These are phyloP conservation scores for Phalacrocorax brasilianus DNA, from an alignment of 2,113 vertebrate species.

Conservation along the genomic window DNA sequence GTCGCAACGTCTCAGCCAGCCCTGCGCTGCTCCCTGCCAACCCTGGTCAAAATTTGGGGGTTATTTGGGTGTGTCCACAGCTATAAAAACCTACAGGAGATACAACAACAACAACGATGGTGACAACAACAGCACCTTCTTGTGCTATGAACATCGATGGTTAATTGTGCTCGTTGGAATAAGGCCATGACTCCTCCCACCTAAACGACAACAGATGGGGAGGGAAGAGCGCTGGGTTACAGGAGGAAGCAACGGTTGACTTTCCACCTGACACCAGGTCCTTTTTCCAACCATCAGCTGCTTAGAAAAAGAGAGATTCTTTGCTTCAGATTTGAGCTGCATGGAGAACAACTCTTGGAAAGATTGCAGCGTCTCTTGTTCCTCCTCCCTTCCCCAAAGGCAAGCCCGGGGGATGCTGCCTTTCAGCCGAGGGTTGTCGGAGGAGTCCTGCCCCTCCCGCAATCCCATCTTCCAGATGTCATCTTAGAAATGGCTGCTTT, in stretches of 20 bases:
- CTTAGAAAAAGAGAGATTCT: conserved; percentile 34
- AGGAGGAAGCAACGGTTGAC: background rate
- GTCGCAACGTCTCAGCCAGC: background rate
- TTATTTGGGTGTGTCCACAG: conserved; percentile 2
- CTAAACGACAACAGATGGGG: background rate
- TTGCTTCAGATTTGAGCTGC: background rate
- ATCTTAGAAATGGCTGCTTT: conserved; percentile 1
- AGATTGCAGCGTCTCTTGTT: conserved; percentile 11
- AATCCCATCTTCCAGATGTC: background rate
- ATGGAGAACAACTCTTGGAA: background rate
- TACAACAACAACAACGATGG: conserved; percentile 27
- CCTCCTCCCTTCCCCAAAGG: background rate
- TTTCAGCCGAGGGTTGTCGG: background rate
- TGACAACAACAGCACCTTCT: conserved; percentile 30
- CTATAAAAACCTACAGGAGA: conserved; percentile 53
- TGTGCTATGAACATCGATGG: conserved; percentile 43
- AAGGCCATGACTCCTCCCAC: conserved; percentile 49
- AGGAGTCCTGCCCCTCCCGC: conserved; percentile 55
- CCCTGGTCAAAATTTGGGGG: background rate
- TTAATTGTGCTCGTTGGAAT: conserved; percentile 55
- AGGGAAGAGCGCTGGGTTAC: background rate
- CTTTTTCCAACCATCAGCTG: conserved; percentile 48
- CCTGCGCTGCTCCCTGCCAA: background rate
- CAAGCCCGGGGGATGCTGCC: background rate
- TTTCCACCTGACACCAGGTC: conserved; percentile 31